A percentile compares a stretch with the other conserved stretches of the same genome.
phyloP scores from a whole-genome alignment of 2,888 invertebrate genomes.

The Portevinia maculata region DNA sequence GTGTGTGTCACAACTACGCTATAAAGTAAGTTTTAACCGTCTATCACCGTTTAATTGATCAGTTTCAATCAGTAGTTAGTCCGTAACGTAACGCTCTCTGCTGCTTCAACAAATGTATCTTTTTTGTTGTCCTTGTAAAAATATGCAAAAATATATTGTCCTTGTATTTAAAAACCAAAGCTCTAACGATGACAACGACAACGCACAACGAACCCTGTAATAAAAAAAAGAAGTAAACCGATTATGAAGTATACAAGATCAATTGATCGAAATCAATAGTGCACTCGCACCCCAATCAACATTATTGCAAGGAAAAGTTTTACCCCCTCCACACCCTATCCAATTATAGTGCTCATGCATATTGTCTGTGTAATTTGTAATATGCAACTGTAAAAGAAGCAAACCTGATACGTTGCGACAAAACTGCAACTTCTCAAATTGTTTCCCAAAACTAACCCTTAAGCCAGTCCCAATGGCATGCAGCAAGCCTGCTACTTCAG shows the following conservation, averaged over 20 bases:
- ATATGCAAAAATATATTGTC: slow-evolving; percentile 24
- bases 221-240: slow-evolving; percentile 14
- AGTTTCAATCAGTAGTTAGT: neutral
- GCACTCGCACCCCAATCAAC: slow-evolving; percentile 41
- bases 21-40: neutral
- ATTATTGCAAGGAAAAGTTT: slow-evolving; percentile 57
- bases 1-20: too few species aligned
- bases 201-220: slow-evolving; percentile 49
- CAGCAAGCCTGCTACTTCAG: neutral
- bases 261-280: slow-evolving; percentile 50
- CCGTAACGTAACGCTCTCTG: slow-evolving; percentile 12
- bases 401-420: neutral
- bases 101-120: slow-evolving; percentile 6
- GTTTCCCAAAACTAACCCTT: slow-evolving; percentile 1
- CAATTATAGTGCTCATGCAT: slow-evolving; percentile 50
- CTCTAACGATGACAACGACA: slow-evolving; percentile 26
- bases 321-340: slow-evolving; percentile 19
- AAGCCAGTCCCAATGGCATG: slow-evolving; percentile 6
- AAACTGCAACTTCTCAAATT: slow-evolving; percentile 14
- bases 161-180: slow-evolving; percentile 40
- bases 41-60: neutral
- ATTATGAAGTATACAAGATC: slow-evolving; percentile 36
- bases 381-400: neutral
- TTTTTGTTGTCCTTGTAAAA: slow-evolving; percentile 36
- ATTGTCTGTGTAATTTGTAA: slow-evolving; percentile 30